phyloP scores from a whole-genome alignment of 2,888 invertebrate species.

The Ariolimax columbianus region DNA sequence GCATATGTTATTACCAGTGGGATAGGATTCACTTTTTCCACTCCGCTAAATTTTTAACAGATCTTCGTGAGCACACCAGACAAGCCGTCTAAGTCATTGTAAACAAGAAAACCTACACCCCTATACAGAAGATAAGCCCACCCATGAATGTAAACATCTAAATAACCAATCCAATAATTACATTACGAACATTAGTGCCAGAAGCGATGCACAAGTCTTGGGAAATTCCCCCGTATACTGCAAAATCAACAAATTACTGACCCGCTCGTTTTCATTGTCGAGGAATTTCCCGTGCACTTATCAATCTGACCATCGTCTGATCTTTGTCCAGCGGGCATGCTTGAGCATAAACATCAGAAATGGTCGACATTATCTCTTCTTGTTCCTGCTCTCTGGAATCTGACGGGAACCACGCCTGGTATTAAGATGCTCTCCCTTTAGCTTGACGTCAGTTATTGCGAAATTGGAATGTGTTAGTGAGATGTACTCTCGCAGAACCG shows the following conservation, averaged over 20 bases:
- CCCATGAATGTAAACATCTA: background rate
- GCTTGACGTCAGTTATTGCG: too few relatives aligned
- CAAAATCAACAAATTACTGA: background rate
- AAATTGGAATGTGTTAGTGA: too few relatives aligned
- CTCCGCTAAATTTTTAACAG: too few relatives aligned
- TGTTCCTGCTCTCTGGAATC: background rate
- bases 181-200: background rate
- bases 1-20: too few relatives aligned
- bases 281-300: background rate
- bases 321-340: background rate
- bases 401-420: too few relatives aligned
- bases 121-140: background rate
- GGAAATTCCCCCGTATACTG: background rate
- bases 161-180: background rate
- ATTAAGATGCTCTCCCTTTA: too few relatives aligned
- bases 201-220: background rate
- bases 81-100: too few relatives aligned
- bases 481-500: too few relatives aligned
- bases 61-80: too few relatives aligned
- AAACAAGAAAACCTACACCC: too few relatives aligned
- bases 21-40: too few relatives aligned
- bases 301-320: background rate
- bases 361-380: background rate
- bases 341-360: background rate
- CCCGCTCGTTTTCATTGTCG: background rate